Conservation (phyloP, 92 coral and sea anemone species). For the Porites divaricata region DNA sequence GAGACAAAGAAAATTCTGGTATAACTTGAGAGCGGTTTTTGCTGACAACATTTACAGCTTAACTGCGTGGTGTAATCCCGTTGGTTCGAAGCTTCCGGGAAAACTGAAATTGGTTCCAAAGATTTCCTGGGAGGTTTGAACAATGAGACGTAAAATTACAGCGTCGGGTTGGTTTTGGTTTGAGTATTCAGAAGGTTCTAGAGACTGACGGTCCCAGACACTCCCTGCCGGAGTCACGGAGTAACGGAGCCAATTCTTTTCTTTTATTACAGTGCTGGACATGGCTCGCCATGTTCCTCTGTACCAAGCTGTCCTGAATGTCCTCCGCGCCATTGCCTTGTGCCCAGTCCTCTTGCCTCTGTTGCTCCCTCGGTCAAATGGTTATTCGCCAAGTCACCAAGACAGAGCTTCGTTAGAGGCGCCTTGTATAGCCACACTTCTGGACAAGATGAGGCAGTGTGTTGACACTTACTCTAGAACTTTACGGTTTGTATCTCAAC, state of each 20-base stretch:
- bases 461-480: conserved; percentile 97
- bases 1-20: too few relatives aligned
- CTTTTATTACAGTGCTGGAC: conserved; percentile 78
- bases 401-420: conserved; percentile 44
- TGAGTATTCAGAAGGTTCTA: too few relatives aligned
- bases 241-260: neutral
- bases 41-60: too few relatives aligned
- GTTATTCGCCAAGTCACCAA: conserved; percentile 22
- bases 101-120: too few relatives aligned
- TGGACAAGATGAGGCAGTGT: conserved; percentile 96
- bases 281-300: conserved; percentile 99
- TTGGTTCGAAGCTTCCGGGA: too few relatives aligned
- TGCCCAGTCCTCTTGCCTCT: conserved; percentile 86
- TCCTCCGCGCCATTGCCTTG: conserved; percentile 91
- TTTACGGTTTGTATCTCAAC: conserved; percentile 52
- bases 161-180: too few relatives aligned
- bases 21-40: too few relatives aligned
- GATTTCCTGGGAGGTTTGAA: too few relatives aligned
- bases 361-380: conserved; percentile 72
- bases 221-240: too few relatives aligned
- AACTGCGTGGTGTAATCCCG: too few relatives aligned
- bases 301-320: conserved; percentile 92
- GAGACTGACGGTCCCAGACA: too few relatives aligned
- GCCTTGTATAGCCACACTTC: conserved; percentile 81
- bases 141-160: too few relatives aligned